Percentiles rank a stretch among this genome's conserved stretches.
phyloP scores from a whole-genome alignment of 2,888 invertebrate genomes.

The Leptopilina drosophilae region DNA sequence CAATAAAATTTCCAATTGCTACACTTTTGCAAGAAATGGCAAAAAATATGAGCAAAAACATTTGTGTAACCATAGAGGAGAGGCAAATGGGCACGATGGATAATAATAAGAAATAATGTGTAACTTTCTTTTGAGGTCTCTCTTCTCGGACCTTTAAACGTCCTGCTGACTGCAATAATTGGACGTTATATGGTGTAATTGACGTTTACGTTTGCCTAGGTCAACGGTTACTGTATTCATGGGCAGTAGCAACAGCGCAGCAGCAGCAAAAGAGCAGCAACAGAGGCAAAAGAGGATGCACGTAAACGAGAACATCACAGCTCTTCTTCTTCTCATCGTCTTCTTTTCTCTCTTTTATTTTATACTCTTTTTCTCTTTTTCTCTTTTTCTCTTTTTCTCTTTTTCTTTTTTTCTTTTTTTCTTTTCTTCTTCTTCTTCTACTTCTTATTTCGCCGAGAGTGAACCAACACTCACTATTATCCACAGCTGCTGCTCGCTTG shows the following conservation, averaged over 20 bases:
- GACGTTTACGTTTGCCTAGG: conserved; percentile 22
- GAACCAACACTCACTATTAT: neutral
- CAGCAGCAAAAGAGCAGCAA: neutral
- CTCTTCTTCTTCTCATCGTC: conserved; percentile 5
- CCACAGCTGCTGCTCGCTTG: neutral
- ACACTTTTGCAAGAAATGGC: too few relatives aligned
- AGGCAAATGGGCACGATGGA: too few relatives aligned
- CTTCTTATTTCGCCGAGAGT: neutral
- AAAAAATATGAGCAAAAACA: too few relatives aligned
- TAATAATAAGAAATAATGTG: neutral
- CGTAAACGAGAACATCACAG: conserved; percentile 20
- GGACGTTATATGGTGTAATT: conserved; percentile 33
- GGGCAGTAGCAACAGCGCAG: too few relatives aligned
- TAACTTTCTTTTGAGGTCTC: neutral
- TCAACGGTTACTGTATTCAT: conserved; percentile 29
- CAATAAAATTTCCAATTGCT: too few relatives aligned
- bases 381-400: neutral
- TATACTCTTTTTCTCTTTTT: neutral
- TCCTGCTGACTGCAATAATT: conserved; percentile 29
- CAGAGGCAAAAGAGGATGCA: neutral
- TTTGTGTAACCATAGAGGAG: too few relatives aligned
- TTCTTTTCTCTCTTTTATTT: neutral
- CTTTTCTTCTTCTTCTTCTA: too few relatives aligned
- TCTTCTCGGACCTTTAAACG: conserved; percentile 8
- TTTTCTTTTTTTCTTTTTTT: neutral